A percentile compares a stretch with the other conserved stretches of the same genome.
These are phyloP conservation scores for Helicoverpa assulta DNA, from an alignment of 2,888 invertebrate species.

Conservation along the genomic window DNA sequence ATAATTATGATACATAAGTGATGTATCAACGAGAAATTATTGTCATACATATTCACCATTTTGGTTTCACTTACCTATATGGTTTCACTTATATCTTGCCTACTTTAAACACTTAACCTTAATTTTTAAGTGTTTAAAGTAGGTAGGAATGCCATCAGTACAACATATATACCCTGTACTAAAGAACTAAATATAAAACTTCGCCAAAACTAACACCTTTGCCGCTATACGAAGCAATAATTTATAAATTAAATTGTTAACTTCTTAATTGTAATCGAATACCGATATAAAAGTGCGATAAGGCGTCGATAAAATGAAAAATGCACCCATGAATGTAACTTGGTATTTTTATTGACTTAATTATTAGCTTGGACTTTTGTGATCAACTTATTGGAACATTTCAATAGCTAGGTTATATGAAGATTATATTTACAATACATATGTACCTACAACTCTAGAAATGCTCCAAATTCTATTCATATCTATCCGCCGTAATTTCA, in stretches of 20 bases:
- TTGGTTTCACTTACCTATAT: too few relatives aligned
- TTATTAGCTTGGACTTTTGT: conserved; percentile 29
- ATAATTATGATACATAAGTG: not conserved
- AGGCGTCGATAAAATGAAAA: conserved; percentile 18
- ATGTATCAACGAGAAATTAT: not conserved
- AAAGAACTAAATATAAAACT: too few relatives aligned
- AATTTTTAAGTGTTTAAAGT: too few relatives aligned
- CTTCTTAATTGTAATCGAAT: conserved; percentile 16
- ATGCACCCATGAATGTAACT: not conserved
- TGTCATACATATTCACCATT: not conserved
- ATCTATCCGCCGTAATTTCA: conserved; percentile 5
- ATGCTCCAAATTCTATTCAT: not conserved
- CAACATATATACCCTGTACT: too few relatives aligned
- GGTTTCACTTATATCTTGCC: too few relatives aligned
- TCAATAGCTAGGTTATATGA: conserved; percentile 20
- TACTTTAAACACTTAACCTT: too few relatives aligned
- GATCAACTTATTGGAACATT: conserved; percentile 16
- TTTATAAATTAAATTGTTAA: conserved; percentile 6
- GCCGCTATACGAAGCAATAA: not conserved
- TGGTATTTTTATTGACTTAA: conserved; percentile 22
- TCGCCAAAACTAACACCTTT: conserved; percentile 30
- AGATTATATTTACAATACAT: too few relatives aligned
- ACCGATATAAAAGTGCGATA: conserved; percentile 6
- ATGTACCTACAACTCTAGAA: too few relatives aligned
- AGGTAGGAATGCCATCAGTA: too few relatives aligned